A percentile compares a stretch with the other conserved stretches of the same genome.
Conservation (phyloP, 2,888 invertebrate genomes). For the Heliconius hortense region DNA sequence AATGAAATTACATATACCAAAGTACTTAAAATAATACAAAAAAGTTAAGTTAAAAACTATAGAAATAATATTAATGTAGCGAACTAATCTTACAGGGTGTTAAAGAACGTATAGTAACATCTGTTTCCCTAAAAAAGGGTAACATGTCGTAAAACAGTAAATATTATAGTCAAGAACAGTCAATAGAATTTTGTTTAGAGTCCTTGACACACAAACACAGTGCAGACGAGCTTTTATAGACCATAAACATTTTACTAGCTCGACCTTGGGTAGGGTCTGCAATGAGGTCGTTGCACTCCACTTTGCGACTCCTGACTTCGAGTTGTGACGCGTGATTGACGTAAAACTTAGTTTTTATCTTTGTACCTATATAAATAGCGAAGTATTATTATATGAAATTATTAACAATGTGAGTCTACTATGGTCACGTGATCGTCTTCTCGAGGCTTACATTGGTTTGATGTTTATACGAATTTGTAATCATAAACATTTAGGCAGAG, state of each 20-base stretch:
- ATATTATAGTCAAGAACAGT: constrained; percentile 38
- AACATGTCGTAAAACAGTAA: constrained; percentile 31
- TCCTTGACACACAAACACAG: constrained; percentile 80
- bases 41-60: neutral
- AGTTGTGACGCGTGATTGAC: constrained; percentile 51
- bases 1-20: neutral
- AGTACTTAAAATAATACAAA: neutral
- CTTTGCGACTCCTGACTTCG: constrained; percentile 62
- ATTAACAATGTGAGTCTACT: neutral
- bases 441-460: too few species aligned
- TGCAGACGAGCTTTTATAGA: constrained; percentile 79
- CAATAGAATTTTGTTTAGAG: constrained; percentile 73
- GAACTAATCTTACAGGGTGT: neutral
- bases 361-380: neutral
- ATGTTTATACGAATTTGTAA: too few species aligned
- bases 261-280: constrained; percentile 80
- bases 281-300: constrained; percentile 78
- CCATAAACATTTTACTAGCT: constrained; percentile 82
- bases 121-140: constrained; percentile 28
- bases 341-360: constrained; percentile 26
- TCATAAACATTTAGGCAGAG: too few species aligned
- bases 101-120: constrained; percentile 29
- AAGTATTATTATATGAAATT: neutral
- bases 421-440: neutral
- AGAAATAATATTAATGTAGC: neutral